A percentile compares a stretch with the other conserved stretches of the same genome.
These are phyloP conservation scores for Nephrotoma guestfalica DNA, from an alignment of 2,888 invertebrate species.

Conservation along the genomic window DNA sequence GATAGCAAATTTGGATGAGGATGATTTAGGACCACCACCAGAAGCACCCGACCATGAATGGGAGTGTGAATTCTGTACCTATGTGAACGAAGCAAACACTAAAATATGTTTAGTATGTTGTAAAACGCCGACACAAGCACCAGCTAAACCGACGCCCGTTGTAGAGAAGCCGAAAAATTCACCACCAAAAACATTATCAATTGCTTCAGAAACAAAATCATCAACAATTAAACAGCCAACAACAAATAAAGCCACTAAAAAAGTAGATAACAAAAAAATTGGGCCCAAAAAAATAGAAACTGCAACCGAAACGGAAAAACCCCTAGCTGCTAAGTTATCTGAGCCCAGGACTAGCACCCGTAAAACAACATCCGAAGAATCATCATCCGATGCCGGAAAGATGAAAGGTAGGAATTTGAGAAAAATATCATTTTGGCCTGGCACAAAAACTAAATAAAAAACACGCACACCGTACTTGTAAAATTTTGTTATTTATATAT, in stretches of 20 bases:
- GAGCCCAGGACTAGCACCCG: conserved; percentile 8
- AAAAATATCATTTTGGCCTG: conserved; percentile 61
- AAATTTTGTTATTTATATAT: not conserved
- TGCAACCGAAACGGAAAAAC: conserved; percentile 11
- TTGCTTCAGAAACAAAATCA: not conserved
- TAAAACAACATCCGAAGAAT: conserved; percentile 18
- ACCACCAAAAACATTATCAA: conserved; percentile 11
- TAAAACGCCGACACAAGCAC: conserved; percentile 47
- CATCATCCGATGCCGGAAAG: conserved; percentile 28
- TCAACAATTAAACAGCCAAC: conserved; percentile 7
- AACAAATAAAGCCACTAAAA: conserved; percentile 10
- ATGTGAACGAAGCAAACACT: conserved; percentile 63
- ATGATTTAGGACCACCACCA: conserved; percentile 31
- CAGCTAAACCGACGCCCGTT: conserved; percentile 13
- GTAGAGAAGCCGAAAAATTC: conserved; percentile 18
- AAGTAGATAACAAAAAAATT: conserved; percentile 10
- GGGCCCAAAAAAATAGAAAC: conserved; percentile 8
- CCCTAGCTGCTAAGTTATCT: conserved; percentile 8
- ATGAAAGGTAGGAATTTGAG: conserved; percentile 53
- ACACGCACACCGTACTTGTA: not conserved
- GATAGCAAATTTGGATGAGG: conserved; percentile 18
- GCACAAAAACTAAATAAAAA: conserved; percentile 39
- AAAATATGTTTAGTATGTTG: conserved; percentile 77
- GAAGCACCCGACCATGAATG: conserved; percentile 46
- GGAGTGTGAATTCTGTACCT: conserved; percentile 86